phyloP scores from a whole-genome alignment of 2,113 vertebrate genomes.

The Megalops atlanticus region DNA sequence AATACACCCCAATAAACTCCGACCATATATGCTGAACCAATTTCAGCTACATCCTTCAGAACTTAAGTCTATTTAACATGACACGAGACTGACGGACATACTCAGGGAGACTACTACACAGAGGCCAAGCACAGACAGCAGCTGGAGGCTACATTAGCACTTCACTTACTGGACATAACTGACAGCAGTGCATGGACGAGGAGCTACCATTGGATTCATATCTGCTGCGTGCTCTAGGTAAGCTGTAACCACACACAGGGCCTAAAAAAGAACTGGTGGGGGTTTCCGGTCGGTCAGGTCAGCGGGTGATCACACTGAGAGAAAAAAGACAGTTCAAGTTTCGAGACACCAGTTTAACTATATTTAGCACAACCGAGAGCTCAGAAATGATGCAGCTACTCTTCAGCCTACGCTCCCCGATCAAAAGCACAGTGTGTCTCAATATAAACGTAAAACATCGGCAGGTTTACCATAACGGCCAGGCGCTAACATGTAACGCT shows the following conservation, averaged over 20 bases:
- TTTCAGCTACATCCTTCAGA: no score
- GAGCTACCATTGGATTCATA: neutral
- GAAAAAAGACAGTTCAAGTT: neutral
- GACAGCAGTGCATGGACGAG: no score
- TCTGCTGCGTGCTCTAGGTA: neutral
- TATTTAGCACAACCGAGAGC: slow-evolving; percentile 9
- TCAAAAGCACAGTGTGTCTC: neutral
- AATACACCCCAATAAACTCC: no score
- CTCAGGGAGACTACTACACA: no score
- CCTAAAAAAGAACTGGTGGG: neutral
- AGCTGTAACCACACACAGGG: neutral
- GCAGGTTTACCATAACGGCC: neutral
- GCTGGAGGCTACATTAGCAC: no score
- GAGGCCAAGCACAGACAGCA: no score
- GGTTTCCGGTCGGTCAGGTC: neutral
- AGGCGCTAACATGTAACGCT: neutral
- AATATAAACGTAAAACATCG: neutral
- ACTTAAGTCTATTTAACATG: no score
- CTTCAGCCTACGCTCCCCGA: neutral
- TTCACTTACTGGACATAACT: no score
- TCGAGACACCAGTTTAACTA: neutral
- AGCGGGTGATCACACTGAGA: slow-evolving; percentile 5
- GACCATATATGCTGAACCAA: no score
- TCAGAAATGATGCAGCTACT: neutral
- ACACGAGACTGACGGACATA: no score